Evolutionary conservation across 2,797 vertebrate genomes (phyloP).

Genomic region (Anniella stebbinsi): DNA sequence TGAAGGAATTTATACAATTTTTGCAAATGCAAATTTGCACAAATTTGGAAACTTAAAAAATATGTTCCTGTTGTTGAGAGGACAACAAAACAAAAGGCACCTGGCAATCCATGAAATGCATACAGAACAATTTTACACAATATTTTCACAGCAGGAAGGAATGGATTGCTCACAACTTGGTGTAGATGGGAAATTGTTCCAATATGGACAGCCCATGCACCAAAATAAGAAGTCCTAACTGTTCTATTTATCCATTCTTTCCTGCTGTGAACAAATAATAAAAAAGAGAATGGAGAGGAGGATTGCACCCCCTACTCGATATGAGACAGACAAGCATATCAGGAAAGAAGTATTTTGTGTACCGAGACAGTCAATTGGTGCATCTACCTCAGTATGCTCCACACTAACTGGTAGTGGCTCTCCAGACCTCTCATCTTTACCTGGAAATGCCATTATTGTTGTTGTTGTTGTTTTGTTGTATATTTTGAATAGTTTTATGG

Average conservation of each 20-base stretch:
- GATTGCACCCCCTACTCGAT: background rate
- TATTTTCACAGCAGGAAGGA: too few species aligned
- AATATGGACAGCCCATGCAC: background rate
- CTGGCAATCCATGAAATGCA: too few species aligned
- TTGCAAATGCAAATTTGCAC: too few species aligned
- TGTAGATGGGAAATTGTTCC: background rate
- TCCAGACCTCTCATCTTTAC: background rate
- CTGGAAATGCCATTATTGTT: background rate
- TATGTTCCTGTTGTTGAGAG: too few species aligned
- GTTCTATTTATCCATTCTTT: background rate
- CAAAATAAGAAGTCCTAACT: background rate
- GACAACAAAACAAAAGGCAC: too few species aligned
- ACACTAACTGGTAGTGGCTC: background rate
- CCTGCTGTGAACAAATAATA: slow-evolving; percentile 1
- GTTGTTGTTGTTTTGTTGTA: too few species aligned
- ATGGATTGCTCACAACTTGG: too few species aligned
- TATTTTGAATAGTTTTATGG: too few species aligned
- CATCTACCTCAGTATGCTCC: background rate
- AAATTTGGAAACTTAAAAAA: too few species aligned
- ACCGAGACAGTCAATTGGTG: background rate
- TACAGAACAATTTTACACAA: too few species aligned
- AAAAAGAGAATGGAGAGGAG: background rate
- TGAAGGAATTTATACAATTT: too few species aligned
- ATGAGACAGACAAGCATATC: background rate
- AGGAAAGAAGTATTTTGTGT: background rate